A percentile compares a stretch with the other conserved stretches of the same genome.
Evolutionary conservation across 2,113 vertebrate species (phyloP).

Genomic region (Ctenodactylus gundi): DNA sequence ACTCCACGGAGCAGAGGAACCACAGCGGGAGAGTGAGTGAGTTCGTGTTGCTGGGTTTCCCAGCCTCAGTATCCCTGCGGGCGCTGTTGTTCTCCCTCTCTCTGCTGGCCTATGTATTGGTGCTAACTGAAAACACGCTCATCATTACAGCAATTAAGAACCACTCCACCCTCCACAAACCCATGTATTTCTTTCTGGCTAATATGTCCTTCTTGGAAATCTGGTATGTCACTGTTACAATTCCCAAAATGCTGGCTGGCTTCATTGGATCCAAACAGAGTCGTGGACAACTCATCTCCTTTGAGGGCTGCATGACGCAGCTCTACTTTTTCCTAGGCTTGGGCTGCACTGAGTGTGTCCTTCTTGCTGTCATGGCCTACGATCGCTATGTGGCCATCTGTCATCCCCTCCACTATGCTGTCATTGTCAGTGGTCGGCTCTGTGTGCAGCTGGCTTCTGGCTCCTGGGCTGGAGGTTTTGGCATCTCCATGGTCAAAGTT

Average conservation of each 20-base stretch:
- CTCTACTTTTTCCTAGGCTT: slow-evolving; percentile 80
- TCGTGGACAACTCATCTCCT: slow-evolving; percentile 71
- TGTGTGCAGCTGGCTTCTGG: slow-evolving; percentile 67
- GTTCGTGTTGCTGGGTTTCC: slow-evolving; percentile 73
- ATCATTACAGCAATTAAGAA: slow-evolving; percentile 64
- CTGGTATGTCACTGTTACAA: slow-evolving; percentile 77
- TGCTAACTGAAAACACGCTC: slow-evolving; percentile 74
- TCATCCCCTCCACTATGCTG: slow-evolving; percentile 69
- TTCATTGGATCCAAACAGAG: slow-evolving; percentile 53
- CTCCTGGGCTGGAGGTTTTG: slow-evolving; percentile 74
- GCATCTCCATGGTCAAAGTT: slow-evolving; percentile 75
- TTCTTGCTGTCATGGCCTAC: slow-evolving; percentile 75
- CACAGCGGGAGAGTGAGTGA: slow-evolving; percentile 68
- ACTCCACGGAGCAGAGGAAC: slow-evolving; percentile 61
- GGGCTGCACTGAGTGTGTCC: slow-evolving; percentile 77
- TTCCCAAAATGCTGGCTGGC: slow-evolving; percentile 79
- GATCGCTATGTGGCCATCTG: slow-evolving; percentile 75
- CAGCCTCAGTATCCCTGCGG: slow-evolving; percentile 40
- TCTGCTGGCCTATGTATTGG: slow-evolving; percentile 69
- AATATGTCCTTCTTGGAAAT: slow-evolving; percentile 80
- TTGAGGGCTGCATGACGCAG: slow-evolving; percentile 79
- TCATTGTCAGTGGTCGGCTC: slow-evolving; percentile 52
- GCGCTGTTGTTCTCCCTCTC: slow-evolving; percentile 58
- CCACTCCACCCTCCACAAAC: slow-evolving; percentile 73
- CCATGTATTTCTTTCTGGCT: slow-evolving; percentile 80